Base-by-base conservation (phyloP, 2,113 vertebrate genomes). In the Pelvicachromis taeniatus region DNA sequence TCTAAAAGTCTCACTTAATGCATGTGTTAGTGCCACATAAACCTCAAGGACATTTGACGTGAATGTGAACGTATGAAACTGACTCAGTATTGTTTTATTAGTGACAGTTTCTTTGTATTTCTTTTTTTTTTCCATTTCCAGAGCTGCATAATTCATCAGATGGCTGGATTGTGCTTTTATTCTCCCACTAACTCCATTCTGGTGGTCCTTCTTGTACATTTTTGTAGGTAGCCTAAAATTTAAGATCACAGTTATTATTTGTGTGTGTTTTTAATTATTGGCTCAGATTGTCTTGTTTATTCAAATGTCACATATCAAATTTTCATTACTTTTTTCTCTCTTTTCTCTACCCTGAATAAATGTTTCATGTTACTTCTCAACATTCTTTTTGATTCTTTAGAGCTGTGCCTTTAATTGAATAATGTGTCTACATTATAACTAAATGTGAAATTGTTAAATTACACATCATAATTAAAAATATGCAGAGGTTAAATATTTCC, bases 201-300 rank as follows among this genome's bases (percentile, higher is more conserved):
- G 11, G 0, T 65, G 8, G 4, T 65, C 0, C 6, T 65, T 40
- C 19, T 65, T 40, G 0, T 40, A 65, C 33, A 65, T 65, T 65
- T 65, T 40, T 40, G 33, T 40, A 14, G 21, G 59, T 0, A 63
- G 31, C 10, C 12, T 38, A 0, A n/a, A 2, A 63, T n/a, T 13
- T 0, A 63, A 21, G 33, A 0, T 63, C 2, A n/a, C 10, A 38
- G 19, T 0, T 0, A 21, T 7, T 63, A 63, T 63, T 31, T 31
- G 1, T 59, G 0, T 29, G 29, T 29, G 4, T 59, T 14, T 10
- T 3, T 17, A 31, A n/a, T n/a, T n/a, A n/a, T n/a, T n/a, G n/a
- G n/a, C n/a, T n/a, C n/a, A n/a, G n/a, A n/a, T n/a, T n/a, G n/a
- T n/a, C n/a, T n/a, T n/a, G n/a, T n/a, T n/a, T n/a, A n/a, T n/a